Base-by-base conservation (phyloP, 2,888 invertebrate species). In the Reticulitermes lucifugus region DNA sequence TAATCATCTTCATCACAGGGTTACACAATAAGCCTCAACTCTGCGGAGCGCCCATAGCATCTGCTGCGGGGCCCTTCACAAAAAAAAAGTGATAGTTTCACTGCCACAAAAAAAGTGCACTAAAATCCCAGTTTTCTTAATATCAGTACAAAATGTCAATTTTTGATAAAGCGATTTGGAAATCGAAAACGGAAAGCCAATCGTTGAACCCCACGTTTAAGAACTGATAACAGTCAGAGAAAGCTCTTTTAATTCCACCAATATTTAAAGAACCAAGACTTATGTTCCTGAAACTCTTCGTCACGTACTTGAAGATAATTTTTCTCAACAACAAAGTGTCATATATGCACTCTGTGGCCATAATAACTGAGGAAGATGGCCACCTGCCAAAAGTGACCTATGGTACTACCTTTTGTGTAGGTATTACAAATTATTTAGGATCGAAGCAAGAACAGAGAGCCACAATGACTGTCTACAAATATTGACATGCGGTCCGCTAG, bases 381-480 rank as follows among this genome's bases (percentile, higher is more conserved):
- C 6, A 65, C 7, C 65, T 65, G 65, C 25, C 65, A 65, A 65
- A n/a, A n/a, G 6, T 25, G 10, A 0, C 5, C 12, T n/a, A 12
- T 65, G 65, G 10, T 6, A 1, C 65, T 65, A 65, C n/a, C n/a
- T 25, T 65, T 25, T 65, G n/a, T 65, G n/a, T 25, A 25, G 65
- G 25, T 25, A 65, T 65, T 65, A 65, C 65, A 65, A 25, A n/a
- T 65, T n/a, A 65, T 65, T 65, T 65, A 25, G 65, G n/a, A 65
- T 25, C 65, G 9, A 65, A n/a, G 4, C 25, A 65, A n/a, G 65
- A 65, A 25, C n/a, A 65, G 9, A 65, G 12, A 65, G n/a, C 65
- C 65, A 65, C 65, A n/a, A n/a, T n/a, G 65, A 65, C 65, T 65
- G 65, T 25, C 65, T 65, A n/a, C 65, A 65, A 65, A 65, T 65